Conservation (phyloP, 2,888 invertebrate genomes). For the Hemithea aestivaria region DNA sequence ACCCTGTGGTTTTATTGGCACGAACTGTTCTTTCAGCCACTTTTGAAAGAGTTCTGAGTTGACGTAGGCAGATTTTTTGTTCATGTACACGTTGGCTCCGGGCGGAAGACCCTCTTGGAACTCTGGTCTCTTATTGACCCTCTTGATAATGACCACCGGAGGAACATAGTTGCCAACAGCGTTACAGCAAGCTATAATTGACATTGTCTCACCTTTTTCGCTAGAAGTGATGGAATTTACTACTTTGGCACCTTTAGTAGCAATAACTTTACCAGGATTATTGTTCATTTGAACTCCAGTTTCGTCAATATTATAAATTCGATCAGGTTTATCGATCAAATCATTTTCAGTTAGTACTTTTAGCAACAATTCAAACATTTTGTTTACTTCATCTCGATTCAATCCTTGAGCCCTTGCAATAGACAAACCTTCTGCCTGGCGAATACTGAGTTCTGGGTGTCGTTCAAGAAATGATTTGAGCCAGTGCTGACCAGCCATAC, state of each 20-base stretch:
- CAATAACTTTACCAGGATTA: conserved; percentile 41
- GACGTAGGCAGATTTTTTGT: conserved; percentile 21
- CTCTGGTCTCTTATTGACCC: conserved; percentile 14
- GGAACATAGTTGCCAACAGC: conserved; percentile 32
- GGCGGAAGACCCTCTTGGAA: conserved; percentile 24
- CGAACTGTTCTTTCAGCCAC: conserved; percentile 20
- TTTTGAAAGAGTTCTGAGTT: conserved; percentile 20
- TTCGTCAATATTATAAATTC: conserved; percentile 46
- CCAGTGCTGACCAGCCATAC: conserved; percentile 33
- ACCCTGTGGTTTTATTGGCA: conserved; percentile 20
- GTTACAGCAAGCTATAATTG: conserved; percentile 42
- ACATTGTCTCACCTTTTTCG: conserved; percentile 37
- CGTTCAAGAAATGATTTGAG: conserved; percentile 21
- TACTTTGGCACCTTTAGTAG: conserved; percentile 35
- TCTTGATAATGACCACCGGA: conserved; percentile 20
- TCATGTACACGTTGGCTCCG: conserved; percentile 18
- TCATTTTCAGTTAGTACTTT: conserved; percentile 29
- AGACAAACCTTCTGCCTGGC: conserved; percentile 32
- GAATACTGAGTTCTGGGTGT: conserved; percentile 21
- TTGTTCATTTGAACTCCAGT: conserved; percentile 45
- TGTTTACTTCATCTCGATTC: conserved; percentile 30
- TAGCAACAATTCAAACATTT: conserved; percentile 29
- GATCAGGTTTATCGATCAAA: conserved; percentile 29
- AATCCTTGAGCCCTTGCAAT: conserved; percentile 28
- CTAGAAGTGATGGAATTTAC: conserved; percentile 15